A percentile compares a stretch with the other conserved stretches of the same genome.
These are phyloP conservation scores for Brachionus manjavacas DNA, from an alignment of 1,140 invertebrate genomes.

Conservation along the genomic window DNA sequence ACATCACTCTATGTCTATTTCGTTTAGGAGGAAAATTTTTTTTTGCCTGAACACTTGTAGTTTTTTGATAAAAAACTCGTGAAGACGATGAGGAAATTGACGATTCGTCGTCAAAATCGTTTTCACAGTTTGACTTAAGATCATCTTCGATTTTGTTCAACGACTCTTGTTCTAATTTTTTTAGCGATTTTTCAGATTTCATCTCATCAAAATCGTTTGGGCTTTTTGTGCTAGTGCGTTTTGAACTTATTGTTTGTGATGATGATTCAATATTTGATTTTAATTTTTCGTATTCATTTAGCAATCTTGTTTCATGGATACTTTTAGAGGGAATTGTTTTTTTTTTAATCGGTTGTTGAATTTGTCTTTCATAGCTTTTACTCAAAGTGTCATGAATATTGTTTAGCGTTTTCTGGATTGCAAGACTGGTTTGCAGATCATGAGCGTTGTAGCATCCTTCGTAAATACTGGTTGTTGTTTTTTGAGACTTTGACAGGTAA, in stretches of 20 bases:
- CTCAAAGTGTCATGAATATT: not conserved
- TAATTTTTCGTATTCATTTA: not conserved
- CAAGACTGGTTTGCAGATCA: not conserved
- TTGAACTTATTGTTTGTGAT: not conserved
- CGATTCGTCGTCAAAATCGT: not conserved
- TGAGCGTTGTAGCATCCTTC: slow-evolving; percentile 23
- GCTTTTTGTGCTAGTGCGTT: not conserved
- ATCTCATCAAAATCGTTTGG: not conserved
- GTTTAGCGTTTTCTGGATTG: not conserved
- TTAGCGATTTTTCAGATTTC: not conserved
- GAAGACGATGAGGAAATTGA: not conserved
- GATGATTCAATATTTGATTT: not conserved
- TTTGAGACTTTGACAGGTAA: not conserved
- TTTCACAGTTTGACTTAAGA: not conserved
- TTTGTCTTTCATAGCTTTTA: not conserved
- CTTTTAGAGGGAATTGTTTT: not conserved
- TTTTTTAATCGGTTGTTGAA: not conserved
- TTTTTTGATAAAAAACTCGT: not conserved
- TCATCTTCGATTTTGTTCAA: not conserved
- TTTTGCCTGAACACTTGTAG: not conserved
- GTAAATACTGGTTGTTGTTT: not conserved
- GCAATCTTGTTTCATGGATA: not conserved
- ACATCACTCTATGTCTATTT: not conserved
- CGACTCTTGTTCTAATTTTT: not conserved
- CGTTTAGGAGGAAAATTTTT: not conserved